A percentile compares a stretch with the other conserved stretches of the same genome.
Evolutionary conservation across 92 coral and sea anemone genomes (phyloP).

Genomic region (Epizoanthus scotinus): DNA sequence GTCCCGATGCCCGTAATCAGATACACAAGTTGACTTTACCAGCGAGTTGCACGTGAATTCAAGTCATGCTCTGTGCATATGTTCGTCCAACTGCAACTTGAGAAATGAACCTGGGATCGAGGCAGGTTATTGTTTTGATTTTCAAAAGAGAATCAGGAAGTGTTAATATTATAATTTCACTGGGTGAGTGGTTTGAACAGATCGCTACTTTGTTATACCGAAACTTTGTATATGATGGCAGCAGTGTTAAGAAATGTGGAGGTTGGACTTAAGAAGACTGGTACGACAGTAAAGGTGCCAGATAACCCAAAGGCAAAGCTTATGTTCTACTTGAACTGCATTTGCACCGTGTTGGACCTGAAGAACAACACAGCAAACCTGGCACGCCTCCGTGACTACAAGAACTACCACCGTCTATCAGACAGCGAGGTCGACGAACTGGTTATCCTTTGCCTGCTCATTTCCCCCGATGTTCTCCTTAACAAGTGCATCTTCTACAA

Average conservation of each 20-base stretch:
- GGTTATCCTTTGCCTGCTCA: conserved; percentile 26
- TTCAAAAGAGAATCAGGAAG: no score
- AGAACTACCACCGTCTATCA: conserved; percentile 19
- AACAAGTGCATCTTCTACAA: conserved; percentile 39
- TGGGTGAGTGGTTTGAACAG: no score
- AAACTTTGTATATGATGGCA: neutral
- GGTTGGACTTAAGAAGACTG: conserved; percentile 18
- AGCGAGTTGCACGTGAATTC: no score
- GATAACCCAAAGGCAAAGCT: conserved; percentile 21
- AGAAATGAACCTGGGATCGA: no score
- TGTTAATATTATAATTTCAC: no score
- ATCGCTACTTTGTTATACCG: no score
- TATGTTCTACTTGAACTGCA: conserved; percentile 14
- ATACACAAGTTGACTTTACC: no score
- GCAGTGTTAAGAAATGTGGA: conserved; percentile 27
- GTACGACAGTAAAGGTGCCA: neutral
- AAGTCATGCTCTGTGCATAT: no score
- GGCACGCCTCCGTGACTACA: conserved; percentile 16
- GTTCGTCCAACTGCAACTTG: no score
- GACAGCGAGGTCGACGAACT: conserved; percentile 36
- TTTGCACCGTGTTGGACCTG: conserved; percentile 2
- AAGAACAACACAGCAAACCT: neutral
- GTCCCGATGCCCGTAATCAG: no score
- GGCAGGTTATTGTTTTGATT: no score
- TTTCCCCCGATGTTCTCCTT: conserved; percentile 44